Evolutionary conservation across 2,113 vertebrate species (phyloP).

Genomic region (Callionymus lyra): DNA sequence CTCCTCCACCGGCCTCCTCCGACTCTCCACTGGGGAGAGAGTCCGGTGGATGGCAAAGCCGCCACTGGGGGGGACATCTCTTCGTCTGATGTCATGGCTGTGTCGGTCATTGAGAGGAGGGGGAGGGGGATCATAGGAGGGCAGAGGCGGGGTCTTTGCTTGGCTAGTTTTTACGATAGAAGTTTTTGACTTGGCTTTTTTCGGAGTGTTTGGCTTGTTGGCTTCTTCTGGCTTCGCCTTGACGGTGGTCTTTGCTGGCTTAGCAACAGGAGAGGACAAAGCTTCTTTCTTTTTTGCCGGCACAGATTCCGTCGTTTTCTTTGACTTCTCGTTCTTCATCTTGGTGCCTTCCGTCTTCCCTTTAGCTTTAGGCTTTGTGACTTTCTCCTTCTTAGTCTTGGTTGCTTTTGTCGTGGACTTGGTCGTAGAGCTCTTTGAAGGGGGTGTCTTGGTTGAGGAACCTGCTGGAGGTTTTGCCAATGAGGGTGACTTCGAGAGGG

Average conservation of each 20-base stretch:
- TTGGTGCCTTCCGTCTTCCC: constrained; percentile 72
- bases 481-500: constrained; percentile 36
- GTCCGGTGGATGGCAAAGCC: constrained; percentile 31
- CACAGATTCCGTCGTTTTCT: constrained; percentile 64
- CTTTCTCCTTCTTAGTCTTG: constrained; percentile 45
- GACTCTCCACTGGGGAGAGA: constrained; percentile 27
- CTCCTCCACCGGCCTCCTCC: constrained; percentile 46
- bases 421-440: constrained; percentile 63
- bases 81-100: constrained; percentile 33
- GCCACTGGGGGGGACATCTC: constrained; percentile 25
- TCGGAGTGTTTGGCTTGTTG: constrained; percentile 23
- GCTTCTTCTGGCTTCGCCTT: constrained; percentile 43
- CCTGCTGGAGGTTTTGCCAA: constrained; percentile 67
- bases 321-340: constrained; percentile 76
- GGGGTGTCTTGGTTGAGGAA: constrained; percentile 62
- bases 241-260: constrained; percentile 26
- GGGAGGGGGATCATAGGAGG: constrained; percentile 24
- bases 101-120: constrained; percentile 35
- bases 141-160: constrained; percentile 35
- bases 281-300: constrained; percentile 72
- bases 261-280: constrained; percentile 57
- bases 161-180: constrained; percentile 13
- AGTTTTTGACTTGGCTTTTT: constrained; percentile 50
- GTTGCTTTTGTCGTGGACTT: constrained; percentile 40
- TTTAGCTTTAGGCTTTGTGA: constrained; percentile 42